Evolutionary conservation across 2,797 vertebrate species (phyloP).

Genomic region (Platalea minor): DNA sequence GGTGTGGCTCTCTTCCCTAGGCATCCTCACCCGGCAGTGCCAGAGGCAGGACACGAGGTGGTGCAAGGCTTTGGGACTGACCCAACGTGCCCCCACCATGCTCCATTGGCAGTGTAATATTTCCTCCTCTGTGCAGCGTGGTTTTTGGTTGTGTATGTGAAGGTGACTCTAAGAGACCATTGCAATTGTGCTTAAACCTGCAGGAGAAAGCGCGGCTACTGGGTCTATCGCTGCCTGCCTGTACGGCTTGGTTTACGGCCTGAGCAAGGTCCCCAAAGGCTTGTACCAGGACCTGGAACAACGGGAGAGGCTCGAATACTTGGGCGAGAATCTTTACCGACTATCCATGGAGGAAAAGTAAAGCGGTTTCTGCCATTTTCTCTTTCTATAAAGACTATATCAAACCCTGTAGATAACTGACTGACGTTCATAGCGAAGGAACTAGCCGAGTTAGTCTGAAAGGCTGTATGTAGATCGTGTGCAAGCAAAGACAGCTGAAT

Average conservation of each 20-base stretch:
- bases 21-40: not conserved
- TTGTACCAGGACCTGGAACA: conserved; percentile 88
- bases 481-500: not conserved
- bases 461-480: not conserved
- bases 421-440: not conserved
- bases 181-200: conserved; percentile 47
- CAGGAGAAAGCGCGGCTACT: conserved; percentile 90
- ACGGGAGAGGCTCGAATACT: conserved; percentile 81
- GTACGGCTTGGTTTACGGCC: conserved; percentile 87
- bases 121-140: accelerated
- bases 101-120: accelerated
- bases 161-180: not conserved
- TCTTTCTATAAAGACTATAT: conserved; percentile 54
- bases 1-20: not conserved
- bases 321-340: conserved; percentile 86
- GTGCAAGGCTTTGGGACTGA: not conserved
- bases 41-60: accelerated
- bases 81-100: accelerated
- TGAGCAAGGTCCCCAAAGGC: conserved; percentile 80
- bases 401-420: conserved; percentile 24
- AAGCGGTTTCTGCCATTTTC: conserved; percentile 70
- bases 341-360: conserved; percentile 91
- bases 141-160: not conserved
- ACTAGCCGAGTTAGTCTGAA: not conserved
- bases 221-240: conserved; percentile 91